Percentiles rank a stretch among this genome's conserved stretches.
These are phyloP conservation scores for Rhysida immarginata DNA, from an alignment of 1,140 invertebrate species.

Conservation along the genomic window DNA sequence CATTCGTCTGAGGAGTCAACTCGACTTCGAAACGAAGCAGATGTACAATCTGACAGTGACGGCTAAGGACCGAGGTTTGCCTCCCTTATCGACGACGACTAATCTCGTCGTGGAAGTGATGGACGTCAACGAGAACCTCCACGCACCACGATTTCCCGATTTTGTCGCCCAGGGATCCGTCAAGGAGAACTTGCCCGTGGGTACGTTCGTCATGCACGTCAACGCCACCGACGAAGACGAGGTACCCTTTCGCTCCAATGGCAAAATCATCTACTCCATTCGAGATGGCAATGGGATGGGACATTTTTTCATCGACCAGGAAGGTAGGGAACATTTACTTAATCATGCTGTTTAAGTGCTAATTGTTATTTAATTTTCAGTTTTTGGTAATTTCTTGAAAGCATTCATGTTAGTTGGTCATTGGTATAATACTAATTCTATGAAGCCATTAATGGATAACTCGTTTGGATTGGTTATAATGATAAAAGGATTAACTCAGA, in stretches of 20 bases:
- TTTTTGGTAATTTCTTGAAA: no score
- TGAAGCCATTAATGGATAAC: no score
- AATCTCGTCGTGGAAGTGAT: slow-evolving; percentile 69
- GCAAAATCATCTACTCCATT: slow-evolving; percentile 71
- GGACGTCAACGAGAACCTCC: slow-evolving; percentile 82
- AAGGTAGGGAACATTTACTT: no score
- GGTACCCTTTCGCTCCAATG: slow-evolving; percentile 43
- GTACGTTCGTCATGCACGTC: slow-evolving; percentile 55
- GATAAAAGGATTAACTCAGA: no score
- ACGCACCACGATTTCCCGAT: slow-evolving; percentile 68
- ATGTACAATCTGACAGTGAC: slow-evolving; percentile 70
- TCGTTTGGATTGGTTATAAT: no score
- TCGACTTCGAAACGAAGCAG: slow-evolving; percentile 78
- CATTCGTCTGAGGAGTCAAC: slow-evolving; percentile 49
- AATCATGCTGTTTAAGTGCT: no score
- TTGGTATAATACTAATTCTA: no score
- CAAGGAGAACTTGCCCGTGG: slow-evolving; percentile 55
- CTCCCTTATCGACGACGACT: slow-evolving; percentile 43
- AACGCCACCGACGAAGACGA: slow-evolving; percentile 58
- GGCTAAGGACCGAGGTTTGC: slow-evolving; percentile 58
- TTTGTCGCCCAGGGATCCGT: slow-evolving; percentile 47
- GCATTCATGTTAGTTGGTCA: no score
- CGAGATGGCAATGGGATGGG: slow-evolving; percentile 77
- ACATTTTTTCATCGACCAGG: slow-evolving; percentile 73
- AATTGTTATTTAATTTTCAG: no score